Base-by-base conservation (phyloP, 1,140 invertebrate genomes). In the Homarus americanus region DNA sequence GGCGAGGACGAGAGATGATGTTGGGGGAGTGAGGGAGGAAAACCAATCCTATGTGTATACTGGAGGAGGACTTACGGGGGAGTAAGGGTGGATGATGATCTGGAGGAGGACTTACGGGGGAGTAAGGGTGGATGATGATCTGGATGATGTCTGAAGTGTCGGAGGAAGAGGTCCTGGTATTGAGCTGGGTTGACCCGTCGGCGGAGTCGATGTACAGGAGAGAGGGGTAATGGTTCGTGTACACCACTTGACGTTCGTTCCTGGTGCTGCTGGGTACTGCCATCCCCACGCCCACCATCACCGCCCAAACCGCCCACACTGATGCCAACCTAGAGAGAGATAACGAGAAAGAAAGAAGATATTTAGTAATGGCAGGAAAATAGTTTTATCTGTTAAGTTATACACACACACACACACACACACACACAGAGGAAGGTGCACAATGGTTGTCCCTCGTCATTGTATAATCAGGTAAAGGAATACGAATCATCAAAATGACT, bases 201-300 rank as follows among this genome's bases (percentile, higher is more conserved):
- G 87, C 87, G 24, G 78, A 53, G 87, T 90, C 83, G 80, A 90
- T 90, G 80, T 90, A 90, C 58, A 90, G 87, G 24, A 90, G 69
- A 17, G 87, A 83, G 0, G 87, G 87, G 87, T 83, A 83, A 44
- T 53, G 38, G 80, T 83, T 41, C 17, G 73, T 28, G 79, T 75
- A 73, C 7, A 82, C 34, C 36, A 90, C 80, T 1, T 82, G 87
- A 0, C 79, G 49, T 28, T 63, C 53, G 10, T 28, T 34, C 38
- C 41, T 3, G 7, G 36, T 10, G 24, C 7, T 12, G 1, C 1
- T 2, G 10, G 9, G 12, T 4, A 28, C 40, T 2, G 79, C 38
- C 5, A 32, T 80, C n/a, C 63, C 63, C 63, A 75, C 44, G 0
- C 10, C 40, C 10, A 34, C 12, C 63, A 32, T 28, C 79, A 49